A percentile compares a stretch with the other conserved stretches of the same genome.
Conservation (phyloP, 2,888 invertebrate species). For the Pecten maximus region DNA sequence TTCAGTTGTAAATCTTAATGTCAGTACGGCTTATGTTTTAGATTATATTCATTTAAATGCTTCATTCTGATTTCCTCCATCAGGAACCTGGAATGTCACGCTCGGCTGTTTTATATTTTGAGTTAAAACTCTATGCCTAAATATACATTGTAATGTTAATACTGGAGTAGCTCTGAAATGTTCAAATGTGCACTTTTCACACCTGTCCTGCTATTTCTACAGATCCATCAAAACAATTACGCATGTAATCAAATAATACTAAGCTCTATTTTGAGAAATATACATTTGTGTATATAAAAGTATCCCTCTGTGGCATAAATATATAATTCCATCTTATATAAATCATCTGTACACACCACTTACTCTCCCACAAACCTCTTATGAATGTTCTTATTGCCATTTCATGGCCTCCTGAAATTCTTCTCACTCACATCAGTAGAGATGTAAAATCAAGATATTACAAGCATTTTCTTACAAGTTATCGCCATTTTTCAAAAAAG, state of each 20-base stretch:
- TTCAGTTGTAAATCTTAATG: not conserved
- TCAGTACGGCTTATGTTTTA: not conserved
- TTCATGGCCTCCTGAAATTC: no score
- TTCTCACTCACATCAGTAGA: no score
- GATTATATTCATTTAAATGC: not conserved
- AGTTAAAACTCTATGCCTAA: not conserved
- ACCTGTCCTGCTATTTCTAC: not conserved
- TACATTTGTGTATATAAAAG: no score
- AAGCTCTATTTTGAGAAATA: not conserved
- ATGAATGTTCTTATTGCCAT: no score
- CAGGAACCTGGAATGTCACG: not conserved
- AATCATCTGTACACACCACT: no score
- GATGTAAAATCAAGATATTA: no score
- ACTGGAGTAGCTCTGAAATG: not conserved
- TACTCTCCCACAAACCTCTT: not conserved
- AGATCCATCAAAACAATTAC: not conserved
- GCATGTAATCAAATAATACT: no score
- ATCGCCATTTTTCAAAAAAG: no score
- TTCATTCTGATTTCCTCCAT: constrained; percentile 7
- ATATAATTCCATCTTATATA: no score
- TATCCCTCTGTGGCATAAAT: no score
- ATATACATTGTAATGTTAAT: not conserved
- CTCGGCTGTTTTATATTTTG: not conserved
- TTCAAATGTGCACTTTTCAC: not conserved
- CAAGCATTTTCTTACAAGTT: no score